Conservation (phyloP, 2,888 invertebrate genomes). For the Proisotoma minuta region DNA sequence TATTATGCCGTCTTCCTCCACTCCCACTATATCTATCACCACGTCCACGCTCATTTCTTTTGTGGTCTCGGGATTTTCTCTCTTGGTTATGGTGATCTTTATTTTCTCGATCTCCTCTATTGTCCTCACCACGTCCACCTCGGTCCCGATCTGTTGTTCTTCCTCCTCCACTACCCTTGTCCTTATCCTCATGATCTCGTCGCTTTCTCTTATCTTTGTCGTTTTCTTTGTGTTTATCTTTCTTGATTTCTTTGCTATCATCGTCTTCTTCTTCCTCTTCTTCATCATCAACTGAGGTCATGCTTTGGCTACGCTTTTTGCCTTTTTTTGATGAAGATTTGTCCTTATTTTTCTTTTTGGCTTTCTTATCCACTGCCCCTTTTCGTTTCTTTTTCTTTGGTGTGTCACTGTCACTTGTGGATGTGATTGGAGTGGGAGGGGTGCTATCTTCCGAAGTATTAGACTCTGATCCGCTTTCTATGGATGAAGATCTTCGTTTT, state of each 20-base stretch:
- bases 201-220: constrained; percentile 26
- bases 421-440: not conserved
- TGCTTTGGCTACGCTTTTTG: constrained; percentile 22
- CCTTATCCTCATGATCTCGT: constrained; percentile 20
- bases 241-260: constrained; percentile 11
- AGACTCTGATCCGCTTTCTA: constrained; percentile 16
- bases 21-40: not conserved
- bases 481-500: constrained; percentile 24
- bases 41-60: not conserved
- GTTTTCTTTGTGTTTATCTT: constrained; percentile 24
- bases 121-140: constrained; percentile 5
- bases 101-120: not conserved
- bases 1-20: too few species aligned
- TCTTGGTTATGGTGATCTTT: not conserved
- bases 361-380: not conserved
- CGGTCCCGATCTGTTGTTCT: constrained; percentile 21
- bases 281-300: not conserved
- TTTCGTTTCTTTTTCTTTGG: not conserved
- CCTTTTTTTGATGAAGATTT: constrained; percentile 15
- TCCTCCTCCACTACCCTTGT: constrained; percentile 19
- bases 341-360: not conserved
- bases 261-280: constrained; percentile 1
- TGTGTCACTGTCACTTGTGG: too few species aligned
- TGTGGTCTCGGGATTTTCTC: not conserved
- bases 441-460: constrained; percentile 15